Conservation (phyloP, 2,113 vertebrate genomes). For the Trinectes maculatus region DNA sequence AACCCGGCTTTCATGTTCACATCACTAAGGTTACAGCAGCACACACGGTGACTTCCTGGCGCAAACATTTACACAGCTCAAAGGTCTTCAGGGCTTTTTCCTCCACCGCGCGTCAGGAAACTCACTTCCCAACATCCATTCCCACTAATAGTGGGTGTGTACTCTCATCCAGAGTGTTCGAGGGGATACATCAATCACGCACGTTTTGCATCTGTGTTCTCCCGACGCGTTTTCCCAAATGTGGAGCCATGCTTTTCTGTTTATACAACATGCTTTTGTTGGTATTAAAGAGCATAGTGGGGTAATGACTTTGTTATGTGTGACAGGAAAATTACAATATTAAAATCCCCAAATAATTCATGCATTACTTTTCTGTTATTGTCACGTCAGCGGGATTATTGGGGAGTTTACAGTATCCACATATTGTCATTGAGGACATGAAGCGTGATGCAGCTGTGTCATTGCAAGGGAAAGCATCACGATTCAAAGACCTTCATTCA, state of each 20-base stretch:
- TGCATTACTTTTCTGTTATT: conserved; percentile 20
- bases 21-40: conserved; percentile 16
- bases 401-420: neutral
- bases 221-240: conserved; percentile 9
- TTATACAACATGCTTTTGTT: conserved; percentile 20
- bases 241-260: conserved; percentile 7
- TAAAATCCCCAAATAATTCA: conserved; percentile 2
- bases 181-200: conserved; percentile 40
- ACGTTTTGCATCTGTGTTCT: conserved; percentile 27
- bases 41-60: conserved; percentile 18
- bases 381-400: conserved; percentile 1
- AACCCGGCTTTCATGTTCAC: conserved; percentile 13
- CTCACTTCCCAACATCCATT: conserved; percentile 26
- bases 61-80: conserved; percentile 30
- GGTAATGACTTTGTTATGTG: conserved; percentile 2
- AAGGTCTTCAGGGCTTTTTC: conserved; percentile 36
- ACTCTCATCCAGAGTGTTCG: conserved; percentile 25
- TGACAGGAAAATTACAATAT: neutral
- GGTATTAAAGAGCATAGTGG: conserved; percentile 6
- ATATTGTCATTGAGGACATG: conserved; percentile 2
- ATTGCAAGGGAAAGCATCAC: neutral
- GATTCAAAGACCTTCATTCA: conserved; percentile 9
- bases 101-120: conserved; percentile 8
- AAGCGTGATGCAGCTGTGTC: neutral
- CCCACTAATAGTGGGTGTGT: conserved; percentile 14